These are phyloP conservation scores for Sylvilagus bachmani DNA, from an alignment of 2,113 vertebrate species.

Conservation along the genomic window DNA sequence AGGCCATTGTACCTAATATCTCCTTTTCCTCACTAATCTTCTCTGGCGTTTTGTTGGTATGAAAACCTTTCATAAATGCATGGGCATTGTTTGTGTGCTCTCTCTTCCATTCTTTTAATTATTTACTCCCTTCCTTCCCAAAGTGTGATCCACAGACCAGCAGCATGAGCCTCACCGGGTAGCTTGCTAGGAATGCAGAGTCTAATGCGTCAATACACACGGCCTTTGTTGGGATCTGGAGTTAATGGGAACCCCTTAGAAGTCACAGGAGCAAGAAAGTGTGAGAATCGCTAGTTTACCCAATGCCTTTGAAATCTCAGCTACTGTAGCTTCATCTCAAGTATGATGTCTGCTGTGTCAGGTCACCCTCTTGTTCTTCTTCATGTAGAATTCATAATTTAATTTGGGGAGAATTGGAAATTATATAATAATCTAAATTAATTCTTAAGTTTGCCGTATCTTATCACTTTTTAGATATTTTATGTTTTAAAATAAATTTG, in stretches of 20 bases:
- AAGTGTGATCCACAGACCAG: not conserved
- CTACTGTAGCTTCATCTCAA: not conserved
- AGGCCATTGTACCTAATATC: not conserved
- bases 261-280: not conserved
- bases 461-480: not conserved
- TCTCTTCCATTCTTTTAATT: not conserved
- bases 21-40: not conserved
- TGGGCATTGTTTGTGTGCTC: not conserved
- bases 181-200: not conserved
- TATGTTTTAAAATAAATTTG: not conserved
- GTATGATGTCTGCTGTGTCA: not conserved
- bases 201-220: not conserved
- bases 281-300: not conserved
- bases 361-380: not conserved
- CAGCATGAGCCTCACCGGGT: not conserved
- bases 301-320: not conserved
- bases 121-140: not conserved
- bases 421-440: constrained; percentile 5
- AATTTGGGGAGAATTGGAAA: not conserved
- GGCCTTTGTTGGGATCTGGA: not conserved
- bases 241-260: not conserved
- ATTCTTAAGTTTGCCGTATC: not conserved
- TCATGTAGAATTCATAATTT: not conserved
- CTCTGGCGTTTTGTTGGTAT: not conserved
- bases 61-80: not conserved